phyloP scores from a whole-genome alignment of 23 tunicate species.

The Trididemnum miniatum region DNA sequence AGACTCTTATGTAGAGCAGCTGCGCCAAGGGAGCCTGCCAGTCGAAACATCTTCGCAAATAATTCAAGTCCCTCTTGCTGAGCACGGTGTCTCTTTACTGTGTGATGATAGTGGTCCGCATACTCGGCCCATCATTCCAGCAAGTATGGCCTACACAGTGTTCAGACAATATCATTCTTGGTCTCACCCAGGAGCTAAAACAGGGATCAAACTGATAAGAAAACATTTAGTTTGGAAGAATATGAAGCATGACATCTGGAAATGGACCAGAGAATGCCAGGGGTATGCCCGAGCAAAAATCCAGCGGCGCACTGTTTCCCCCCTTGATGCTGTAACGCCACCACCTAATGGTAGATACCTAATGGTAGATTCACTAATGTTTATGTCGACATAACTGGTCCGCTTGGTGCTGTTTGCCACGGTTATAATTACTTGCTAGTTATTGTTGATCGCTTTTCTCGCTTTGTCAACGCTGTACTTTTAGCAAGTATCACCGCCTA shows the following conservation, averaged over 20 bases:
- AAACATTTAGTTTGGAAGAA: not conserved
- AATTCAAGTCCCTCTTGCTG: not conserved
- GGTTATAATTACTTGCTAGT: not conserved
- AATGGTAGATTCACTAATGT: not conserved
- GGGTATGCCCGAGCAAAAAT: not conserved
- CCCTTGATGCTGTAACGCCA: not conserved
- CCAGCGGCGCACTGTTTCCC: not conserved
- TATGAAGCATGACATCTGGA: not conserved
- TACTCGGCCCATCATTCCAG: not conserved
- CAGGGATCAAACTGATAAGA: not conserved
- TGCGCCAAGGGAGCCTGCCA: not conserved
- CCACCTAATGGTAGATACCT: no score
- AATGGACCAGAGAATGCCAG: not conserved
- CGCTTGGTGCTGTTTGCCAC: not conserved
- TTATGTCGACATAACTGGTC: not conserved
- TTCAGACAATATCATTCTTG: not conserved
- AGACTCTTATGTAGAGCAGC: not conserved
- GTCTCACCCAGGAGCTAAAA: conserved; percentile 4
- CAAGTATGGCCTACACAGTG: not conserved
- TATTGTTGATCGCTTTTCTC: not conserved
- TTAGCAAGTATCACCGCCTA: not conserved
- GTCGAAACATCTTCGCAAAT: not conserved
- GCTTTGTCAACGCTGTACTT: not conserved
- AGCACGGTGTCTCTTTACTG: not conserved
- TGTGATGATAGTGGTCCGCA: not conserved